Evolutionary conservation across 2,888 invertebrate species (phyloP), one percentile per base, ranked within the genome.

Genomic region (Mylabris sibirica): DNA sequence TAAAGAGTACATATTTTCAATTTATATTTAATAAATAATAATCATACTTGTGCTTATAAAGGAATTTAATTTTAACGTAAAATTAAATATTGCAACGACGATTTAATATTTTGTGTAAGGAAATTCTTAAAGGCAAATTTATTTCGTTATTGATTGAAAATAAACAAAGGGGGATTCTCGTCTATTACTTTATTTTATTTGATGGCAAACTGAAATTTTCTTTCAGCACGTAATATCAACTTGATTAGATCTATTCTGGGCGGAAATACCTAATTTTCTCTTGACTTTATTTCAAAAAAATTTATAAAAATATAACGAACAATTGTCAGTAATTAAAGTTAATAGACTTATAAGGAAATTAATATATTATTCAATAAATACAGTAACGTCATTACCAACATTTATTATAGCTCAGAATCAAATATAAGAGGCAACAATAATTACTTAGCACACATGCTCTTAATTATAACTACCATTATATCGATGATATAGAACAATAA

Each of bases 401-500:
- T 4, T 9, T 20, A 12, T 57, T 12, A 26, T 53, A 22, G 3
- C 22, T 17, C 4, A 17, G 17, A 2, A 30, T 20, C 20, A 49
- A 20, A 20, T 49, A 59, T 59, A 44, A 53, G 62, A 44, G 20
- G 41, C 65, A 44, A 62, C 62, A 67, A 67, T 70, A 68, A 70
- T 70, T 67, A 64, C 63, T 64, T 30, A 11, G 67, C 64, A 70
- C 67, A 70, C 67, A 70, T 59, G 70, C 63, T 65, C 70, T 68
- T 68, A 67, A 67, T 65, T 63, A 67, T 65, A 57, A 38, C 49
- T 63, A 65, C 65, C 49, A 65, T 64, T 63, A 44, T 38, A 70
- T 70, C 70, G 68, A 70, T 69, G 30, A 65, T 65, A 63, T 65
- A 65, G 64, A 63, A 67, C 63, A 44, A 44, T 44, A 68, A 70